These are phyloP conservation scores for Melieria crassipennis DNA, from an alignment of 2,888 invertebrate species.

Conservation along the genomic window DNA sequence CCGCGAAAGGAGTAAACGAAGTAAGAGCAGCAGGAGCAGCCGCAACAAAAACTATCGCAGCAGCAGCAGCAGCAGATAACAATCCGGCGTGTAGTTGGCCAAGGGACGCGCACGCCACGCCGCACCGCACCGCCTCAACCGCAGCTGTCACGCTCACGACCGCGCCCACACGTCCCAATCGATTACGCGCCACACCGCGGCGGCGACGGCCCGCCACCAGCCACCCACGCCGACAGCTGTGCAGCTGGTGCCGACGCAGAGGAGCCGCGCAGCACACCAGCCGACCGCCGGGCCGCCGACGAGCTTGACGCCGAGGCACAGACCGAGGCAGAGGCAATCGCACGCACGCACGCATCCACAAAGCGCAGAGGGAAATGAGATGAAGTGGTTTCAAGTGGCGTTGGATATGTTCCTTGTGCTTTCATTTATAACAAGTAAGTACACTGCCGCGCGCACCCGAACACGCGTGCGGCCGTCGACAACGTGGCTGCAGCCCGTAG, in stretches of 20 bases:
- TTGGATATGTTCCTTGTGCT: constrained; percentile 67
- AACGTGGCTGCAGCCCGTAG: neutral
- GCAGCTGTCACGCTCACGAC: too few relatives aligned
- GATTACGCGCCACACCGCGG: too few relatives aligned
- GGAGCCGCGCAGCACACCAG: neutral
- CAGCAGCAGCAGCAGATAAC: constrained; percentile 21
- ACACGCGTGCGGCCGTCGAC: neutral
- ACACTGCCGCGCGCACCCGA: constrained; percentile 5
- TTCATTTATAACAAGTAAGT: constrained; percentile 67
- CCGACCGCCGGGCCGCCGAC: constrained; percentile 1
- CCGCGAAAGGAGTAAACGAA: constrained; percentile 19
- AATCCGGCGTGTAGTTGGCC: constrained; percentile 10
- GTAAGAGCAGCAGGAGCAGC: neutral
- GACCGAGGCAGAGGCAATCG: constrained; percentile 16
- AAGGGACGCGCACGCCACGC: neutral
- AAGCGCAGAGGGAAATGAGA: constrained; percentile 66
- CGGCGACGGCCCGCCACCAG: neutral
- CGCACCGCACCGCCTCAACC: neutral
- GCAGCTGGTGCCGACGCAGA: neutral
- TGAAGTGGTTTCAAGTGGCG: constrained; percentile 67
- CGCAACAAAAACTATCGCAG: neutral
- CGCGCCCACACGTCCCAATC: too few relatives aligned
- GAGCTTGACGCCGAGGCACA: neutral
- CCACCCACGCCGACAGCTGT: neutral
- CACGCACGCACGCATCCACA: constrained; percentile 43